Percentiles rank a stretch among this genome's conserved stretches.
Evolutionary conservation across 2,797 vertebrate species (phyloP).

Genomic region (Oreochromis grahami): DNA sequence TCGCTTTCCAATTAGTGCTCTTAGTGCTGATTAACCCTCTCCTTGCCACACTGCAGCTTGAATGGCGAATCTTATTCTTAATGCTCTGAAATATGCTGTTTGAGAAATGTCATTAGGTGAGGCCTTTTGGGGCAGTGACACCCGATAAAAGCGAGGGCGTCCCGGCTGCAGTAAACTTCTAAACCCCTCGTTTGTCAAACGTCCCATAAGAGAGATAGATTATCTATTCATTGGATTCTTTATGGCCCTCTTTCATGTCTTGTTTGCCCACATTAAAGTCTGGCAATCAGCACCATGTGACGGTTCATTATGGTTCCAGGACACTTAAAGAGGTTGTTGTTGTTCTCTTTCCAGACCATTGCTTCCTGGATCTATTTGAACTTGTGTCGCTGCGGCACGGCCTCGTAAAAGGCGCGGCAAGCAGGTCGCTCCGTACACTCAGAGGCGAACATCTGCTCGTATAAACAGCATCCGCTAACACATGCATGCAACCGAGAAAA

Average conservation of each 20-base stretch:
- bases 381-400: background rate
- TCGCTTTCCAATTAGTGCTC: slow-evolving; percentile 57
- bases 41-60: slow-evolving; percentile 37
- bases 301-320: slow-evolving; percentile 13
- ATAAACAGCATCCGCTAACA: background rate
- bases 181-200: slow-evolving; percentile 26
- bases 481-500: background rate
- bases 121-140: background rate
- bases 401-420: background rate
- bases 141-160: slow-evolving; percentile 1
- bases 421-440: background rate
- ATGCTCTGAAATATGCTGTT: background rate
- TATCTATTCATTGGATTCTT: slow-evolving; percentile 44
- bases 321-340: slow-evolving; percentile 31
- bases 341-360: slow-evolving; percentile 40
- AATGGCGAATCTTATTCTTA: background rate
- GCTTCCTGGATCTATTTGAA: slow-evolving; percentile 25
- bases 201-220: slow-evolving; percentile 47
- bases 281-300: slow-evolving; percentile 37
- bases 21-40: slow-evolving; percentile 35
- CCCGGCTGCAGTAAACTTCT: slow-evolving; percentile 21
- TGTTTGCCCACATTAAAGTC: slow-evolving; percentile 65
- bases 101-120: background rate
- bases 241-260: slow-evolving; percentile 54
- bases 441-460: background rate